Evolutionary conservation across 2,797 vertebrate species (phyloP).

Genomic region (Silurus lanzhouensis): DNA sequence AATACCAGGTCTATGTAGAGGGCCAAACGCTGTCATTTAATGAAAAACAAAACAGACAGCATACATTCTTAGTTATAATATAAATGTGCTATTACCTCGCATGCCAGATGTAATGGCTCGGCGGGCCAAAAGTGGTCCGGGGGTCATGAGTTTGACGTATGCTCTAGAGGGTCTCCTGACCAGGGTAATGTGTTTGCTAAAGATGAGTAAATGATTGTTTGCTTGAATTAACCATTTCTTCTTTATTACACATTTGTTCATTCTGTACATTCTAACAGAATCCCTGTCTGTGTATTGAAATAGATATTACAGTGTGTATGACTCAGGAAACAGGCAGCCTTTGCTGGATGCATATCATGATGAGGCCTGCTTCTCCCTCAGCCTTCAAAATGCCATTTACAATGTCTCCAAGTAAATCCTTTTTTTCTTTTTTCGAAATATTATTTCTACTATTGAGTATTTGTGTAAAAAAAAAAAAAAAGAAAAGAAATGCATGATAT

Average conservation of each 20-base stretch:
- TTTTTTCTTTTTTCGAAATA: neutral
- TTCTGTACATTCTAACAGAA: constrained; percentile 73
- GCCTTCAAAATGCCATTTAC: constrained; percentile 76
- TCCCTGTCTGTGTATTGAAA: constrained; percentile 21
- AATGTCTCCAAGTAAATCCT: constrained; percentile 77
- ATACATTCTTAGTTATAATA: too few species aligned
- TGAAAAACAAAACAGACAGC: too few species aligned
- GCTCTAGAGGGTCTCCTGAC: neutral
- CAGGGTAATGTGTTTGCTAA: too few species aligned
- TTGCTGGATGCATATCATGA: constrained; percentile 90
- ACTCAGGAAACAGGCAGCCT: constrained; percentile 85
- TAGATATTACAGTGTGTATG: constrained; percentile 85
- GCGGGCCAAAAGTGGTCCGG: too few species aligned
- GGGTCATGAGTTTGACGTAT: neutral
- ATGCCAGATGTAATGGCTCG: too few species aligned
- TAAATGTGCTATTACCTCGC: too few species aligned
- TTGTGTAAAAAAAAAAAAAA: neutral
- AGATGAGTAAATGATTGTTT: neutral
- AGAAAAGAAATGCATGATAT: neutral
- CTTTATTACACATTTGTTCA: neutral
- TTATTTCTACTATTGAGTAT: neutral
- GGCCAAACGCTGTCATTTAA: too few species aligned
- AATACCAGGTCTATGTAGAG: too few species aligned
- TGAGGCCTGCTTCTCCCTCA: constrained; percentile 86
- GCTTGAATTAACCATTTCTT: neutral